Conservation (phyloP, 2,888 invertebrate genomes). For the Athalia circularis region DNA sequence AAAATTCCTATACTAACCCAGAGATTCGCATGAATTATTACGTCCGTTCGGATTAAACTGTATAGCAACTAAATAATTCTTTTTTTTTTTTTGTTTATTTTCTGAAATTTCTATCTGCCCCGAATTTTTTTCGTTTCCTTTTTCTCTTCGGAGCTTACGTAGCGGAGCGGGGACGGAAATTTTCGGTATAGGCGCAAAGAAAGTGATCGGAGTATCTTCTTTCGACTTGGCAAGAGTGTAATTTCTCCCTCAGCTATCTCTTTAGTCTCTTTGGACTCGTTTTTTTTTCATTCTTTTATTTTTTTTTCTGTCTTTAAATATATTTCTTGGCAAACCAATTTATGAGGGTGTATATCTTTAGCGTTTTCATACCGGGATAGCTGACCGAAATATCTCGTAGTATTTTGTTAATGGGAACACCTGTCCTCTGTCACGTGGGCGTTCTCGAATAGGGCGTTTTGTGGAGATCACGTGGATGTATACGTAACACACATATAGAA, state of each 20-base stretch:
- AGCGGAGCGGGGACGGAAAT: too few species aligned
- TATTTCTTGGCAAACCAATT: background rate
- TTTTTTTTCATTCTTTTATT: background rate
- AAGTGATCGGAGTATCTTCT: too few species aligned
- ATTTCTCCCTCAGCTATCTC: too few species aligned
- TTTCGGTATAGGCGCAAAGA: too few species aligned
- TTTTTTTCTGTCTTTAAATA: background rate
- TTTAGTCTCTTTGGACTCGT: background rate
- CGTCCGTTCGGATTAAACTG: background rate
- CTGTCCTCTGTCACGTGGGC: background rate
- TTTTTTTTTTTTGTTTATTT: too few species aligned
- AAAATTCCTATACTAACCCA: conserved; percentile 67
- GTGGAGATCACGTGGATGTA: background rate
- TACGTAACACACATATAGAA: too few species aligned
- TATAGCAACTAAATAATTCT: too few species aligned
- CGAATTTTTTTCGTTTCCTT: too few species aligned
- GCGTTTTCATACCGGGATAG: background rate
- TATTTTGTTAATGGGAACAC: background rate
- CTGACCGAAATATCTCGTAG: background rate
- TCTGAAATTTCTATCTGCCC: too few species aligned
- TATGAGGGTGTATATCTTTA: background rate
- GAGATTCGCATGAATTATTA: conserved; percentile 48
- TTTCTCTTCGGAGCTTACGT: too few species aligned
- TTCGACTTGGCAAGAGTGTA: too few species aligned
- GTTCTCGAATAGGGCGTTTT: background rate